A percentile compares a stretch with the other conserved stretches of the same genome.
phyloP scores from a whole-genome alignment of 2,797 vertebrate species.

The Lagorchestes hirsutus region DNA sequence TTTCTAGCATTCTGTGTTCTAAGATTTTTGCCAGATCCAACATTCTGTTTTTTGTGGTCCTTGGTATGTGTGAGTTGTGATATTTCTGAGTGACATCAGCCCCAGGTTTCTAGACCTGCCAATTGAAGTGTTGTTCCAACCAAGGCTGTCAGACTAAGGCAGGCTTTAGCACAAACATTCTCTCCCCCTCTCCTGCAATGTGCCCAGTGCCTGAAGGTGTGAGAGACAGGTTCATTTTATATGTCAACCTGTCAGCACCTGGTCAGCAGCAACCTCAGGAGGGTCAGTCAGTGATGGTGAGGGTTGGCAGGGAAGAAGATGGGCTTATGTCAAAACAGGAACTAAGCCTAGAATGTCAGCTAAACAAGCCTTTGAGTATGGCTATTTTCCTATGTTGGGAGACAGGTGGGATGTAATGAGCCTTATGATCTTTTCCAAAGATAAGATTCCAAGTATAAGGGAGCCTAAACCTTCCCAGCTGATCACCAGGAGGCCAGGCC shows the following conservation, averaged over 20 bases:
- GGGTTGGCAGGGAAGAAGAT: constrained; percentile 15
- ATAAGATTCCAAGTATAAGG: background rate
- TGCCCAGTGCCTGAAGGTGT: constrained; percentile 40
- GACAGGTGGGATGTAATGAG: background rate
- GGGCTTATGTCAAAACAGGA: constrained; percentile 48
- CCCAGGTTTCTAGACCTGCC: background rate
- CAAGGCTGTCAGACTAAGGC: constrained; percentile 46
- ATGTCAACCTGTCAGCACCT: constrained; percentile 51
- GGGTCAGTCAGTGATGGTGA: constrained; percentile 70
- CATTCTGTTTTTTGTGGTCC: background rate
- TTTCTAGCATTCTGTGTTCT: background rate
- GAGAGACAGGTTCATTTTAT: constrained; percentile 56
- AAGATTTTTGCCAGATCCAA: background rate
- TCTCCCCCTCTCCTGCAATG: constrained; percentile 21
- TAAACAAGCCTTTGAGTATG: background rate
- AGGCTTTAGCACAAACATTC: constrained; percentile 45
- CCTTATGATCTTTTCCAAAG: background rate
- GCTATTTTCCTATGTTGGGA: background rate
- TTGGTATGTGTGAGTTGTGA: background rate
- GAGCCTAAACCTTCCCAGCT: background rate
- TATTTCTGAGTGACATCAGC: constrained; percentile 61
- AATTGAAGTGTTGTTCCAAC: constrained; percentile 66
- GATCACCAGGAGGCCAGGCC: background rate
- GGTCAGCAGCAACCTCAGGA: background rate
- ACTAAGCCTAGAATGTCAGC: background rate